These are phyloP conservation scores for Kuschelorhynchus macadamiae DNA, from an alignment of 2,888 invertebrate genomes.

Conservation along the genomic window DNA sequence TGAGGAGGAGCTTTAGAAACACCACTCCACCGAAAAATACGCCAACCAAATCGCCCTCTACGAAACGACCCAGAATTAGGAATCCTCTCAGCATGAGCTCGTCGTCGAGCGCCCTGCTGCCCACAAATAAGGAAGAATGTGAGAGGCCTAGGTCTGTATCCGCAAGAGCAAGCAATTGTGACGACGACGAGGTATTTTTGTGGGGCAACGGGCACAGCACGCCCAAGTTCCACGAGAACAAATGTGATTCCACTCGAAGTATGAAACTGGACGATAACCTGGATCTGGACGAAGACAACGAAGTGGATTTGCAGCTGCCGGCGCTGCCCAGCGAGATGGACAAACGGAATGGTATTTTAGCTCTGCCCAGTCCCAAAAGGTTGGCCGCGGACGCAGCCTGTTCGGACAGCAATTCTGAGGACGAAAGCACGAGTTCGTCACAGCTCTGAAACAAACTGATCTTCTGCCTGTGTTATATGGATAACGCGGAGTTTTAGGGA, in stretches of 20 bases:
- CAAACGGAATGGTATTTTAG: constrained; percentile 57
- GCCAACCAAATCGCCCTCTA: constrained; percentile 64
- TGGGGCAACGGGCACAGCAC: constrained; percentile 48
- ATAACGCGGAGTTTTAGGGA: constrained; percentile 13
- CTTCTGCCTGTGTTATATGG: constrained; percentile 24
- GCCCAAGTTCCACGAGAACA: constrained; percentile 12
- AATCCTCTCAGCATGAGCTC: constrained; percentile 69
- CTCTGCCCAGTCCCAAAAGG: constrained; percentile 72
- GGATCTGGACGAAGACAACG: constrained; percentile 60
- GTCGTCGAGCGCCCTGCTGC: constrained; percentile 70
- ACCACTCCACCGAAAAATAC: constrained; percentile 68
- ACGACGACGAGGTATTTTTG: constrained; percentile 54
- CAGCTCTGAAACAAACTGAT: constrained; percentile 62
- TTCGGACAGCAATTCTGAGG: constrained; percentile 76
- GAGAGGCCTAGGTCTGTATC: constrained; percentile 52
- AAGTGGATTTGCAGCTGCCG: constrained; percentile 63
- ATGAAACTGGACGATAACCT: constrained; percentile 49
- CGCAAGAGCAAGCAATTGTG: constrained; percentile 53
- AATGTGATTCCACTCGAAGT: constrained; percentile 49
- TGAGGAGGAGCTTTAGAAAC: constrained; percentile 78
- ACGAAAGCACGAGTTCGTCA: constrained; percentile 72
- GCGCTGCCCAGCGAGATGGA: constrained; percentile 67
- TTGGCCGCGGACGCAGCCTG: constrained; percentile 80
- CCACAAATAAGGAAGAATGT: constrained; percentile 60
- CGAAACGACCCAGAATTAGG: constrained; percentile 64